Evolutionary conservation across 2,797 vertebrate genomes (phyloP), one percentile per base, ranked within the genome.

Genomic region (Danio aesculapii): DNA sequence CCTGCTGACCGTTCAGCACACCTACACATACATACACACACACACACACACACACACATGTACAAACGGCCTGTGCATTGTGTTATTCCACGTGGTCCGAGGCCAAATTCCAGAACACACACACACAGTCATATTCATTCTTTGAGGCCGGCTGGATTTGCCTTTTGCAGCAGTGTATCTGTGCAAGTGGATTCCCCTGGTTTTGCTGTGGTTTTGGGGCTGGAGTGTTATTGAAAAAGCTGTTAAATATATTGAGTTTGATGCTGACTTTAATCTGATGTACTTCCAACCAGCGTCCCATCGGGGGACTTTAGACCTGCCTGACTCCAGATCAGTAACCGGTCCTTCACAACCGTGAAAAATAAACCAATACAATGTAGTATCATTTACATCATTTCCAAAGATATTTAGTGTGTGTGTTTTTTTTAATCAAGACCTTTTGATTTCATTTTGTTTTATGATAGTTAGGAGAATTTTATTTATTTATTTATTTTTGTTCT

Each of bases 361-460:
- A 30, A 30, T 30, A 86, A 88, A 91, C 81, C 84, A 90, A 87
- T 91, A 13, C 58, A 58, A 58, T 44, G 12, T 5, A 2, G 58
- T 70, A 70, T 70, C 49, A 52, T 53, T 70, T 41, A 39, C 49
- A 10, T 53, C 5, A 53, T 39, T 70, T 49, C 14, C 49, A 61
- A 7, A 1, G 39, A 13, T 5, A 61, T 41, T 61, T 61, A 41
- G 59, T 62, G 21, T 0, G 8, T 62, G 3, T 62, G 14, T 30
- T 30, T 30, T 30, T 30, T 30, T 30, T 30, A 1, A 30, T 30
- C 30, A 30, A 30, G 30, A 30, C 12, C 6, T 30, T 7, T 61
- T 16, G 16, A 6, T 14, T 7, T 53, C 14, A 14, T 30, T 30
- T 30, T 30, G 30, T 30, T 30, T 30, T 30, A 1, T 30, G 1